A percentile compares a stretch with the other conserved stretches of the same genome.
phyloP scores from a whole-genome alignment of 1,140 invertebrate genomes.

The Achatina immaculata region DNA sequence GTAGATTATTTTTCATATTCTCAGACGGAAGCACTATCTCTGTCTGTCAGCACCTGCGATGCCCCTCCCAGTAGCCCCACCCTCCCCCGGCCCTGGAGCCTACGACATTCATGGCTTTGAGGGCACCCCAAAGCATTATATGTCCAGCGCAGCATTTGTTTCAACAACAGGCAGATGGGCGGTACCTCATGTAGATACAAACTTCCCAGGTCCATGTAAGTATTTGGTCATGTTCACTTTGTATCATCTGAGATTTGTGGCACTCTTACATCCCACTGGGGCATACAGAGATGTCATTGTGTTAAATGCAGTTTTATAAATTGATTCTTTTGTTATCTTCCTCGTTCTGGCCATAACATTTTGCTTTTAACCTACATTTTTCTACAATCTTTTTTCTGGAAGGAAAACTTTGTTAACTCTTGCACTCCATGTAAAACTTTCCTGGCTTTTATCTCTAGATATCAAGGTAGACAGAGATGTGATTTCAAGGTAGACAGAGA shows the following conservation, averaged over 20 bases:
- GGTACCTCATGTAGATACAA: constrained; percentile 38
- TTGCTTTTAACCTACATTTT: too few relatives aligned
- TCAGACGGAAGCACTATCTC: constrained; percentile 68
- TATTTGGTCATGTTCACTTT: background rate
- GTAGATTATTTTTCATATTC: constrained; percentile 18
- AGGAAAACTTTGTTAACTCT: too few relatives aligned
- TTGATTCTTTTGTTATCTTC: too few relatives aligned
- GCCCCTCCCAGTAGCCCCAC: constrained; percentile 62
- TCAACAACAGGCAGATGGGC: constrained; percentile 67
- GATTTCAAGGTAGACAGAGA: too few relatives aligned
- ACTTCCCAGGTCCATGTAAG: constrained; percentile 66
- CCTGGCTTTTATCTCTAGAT: too few relatives aligned
- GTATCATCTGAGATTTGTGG: background rate
- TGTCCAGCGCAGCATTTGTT: constrained; percentile 69
- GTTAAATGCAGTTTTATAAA: too few relatives aligned
- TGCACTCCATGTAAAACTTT: too few relatives aligned
- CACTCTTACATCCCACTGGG: too few relatives aligned
- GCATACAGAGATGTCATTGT: too few relatives aligned
- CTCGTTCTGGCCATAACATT: too few relatives aligned
- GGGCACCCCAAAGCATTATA: constrained; percentile 66
- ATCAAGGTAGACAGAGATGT: too few relatives aligned
- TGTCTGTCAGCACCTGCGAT: constrained; percentile 70
- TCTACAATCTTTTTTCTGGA: too few relatives aligned
- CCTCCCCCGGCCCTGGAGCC: constrained; percentile 64
- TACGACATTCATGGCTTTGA: constrained; percentile 67